Evolutionary conservation across 2,797 vertebrate species (phyloP).

Genomic region (Scolopax bukidnonensis): DNA sequence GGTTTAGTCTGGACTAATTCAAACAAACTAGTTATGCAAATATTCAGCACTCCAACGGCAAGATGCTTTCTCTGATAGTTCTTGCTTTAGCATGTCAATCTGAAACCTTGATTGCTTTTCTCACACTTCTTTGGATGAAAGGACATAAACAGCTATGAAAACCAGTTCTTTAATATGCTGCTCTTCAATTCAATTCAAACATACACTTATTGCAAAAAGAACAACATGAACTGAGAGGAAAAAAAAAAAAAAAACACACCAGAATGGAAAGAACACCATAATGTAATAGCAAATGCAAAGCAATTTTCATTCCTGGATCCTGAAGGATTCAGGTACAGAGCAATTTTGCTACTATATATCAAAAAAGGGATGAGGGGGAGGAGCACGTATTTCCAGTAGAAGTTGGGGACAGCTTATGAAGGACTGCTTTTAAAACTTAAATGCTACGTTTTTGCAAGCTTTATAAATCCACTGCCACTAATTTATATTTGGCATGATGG

Average conservation of each 20-base stretch:
- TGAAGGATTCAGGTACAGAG: slow-evolving; percentile 6
- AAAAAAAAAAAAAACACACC: not conserved
- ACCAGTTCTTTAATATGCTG: slow-evolving; percentile 65
- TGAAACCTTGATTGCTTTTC: slow-evolving; percentile 67
- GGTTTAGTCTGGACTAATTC: slow-evolving; percentile 82
- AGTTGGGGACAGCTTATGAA: not conserved
- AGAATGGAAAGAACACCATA: slow-evolving; percentile 2
- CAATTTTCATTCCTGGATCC: slow-evolving; percentile 45
- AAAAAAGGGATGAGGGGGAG: slow-evolving; percentile 6
- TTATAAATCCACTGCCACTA: not conserved
- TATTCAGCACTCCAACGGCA: slow-evolving; percentile 74
- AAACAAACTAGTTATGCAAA: slow-evolving; percentile 79
- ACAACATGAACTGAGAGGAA: slow-evolving; percentile 28
- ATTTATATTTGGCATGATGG: not conserved
- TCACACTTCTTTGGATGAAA: slow-evolving; percentile 71
- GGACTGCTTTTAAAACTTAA: slow-evolving; percentile 10
- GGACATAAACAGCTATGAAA: slow-evolving; percentile 74
- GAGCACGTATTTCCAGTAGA: not conserved
- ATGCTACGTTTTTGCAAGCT: slow-evolving; percentile 1
- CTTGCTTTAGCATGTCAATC: slow-evolving; percentile 60
- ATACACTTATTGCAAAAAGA: slow-evolving; percentile 59
- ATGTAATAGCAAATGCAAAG: slow-evolving; percentile 53
- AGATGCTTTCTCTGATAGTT: slow-evolving; percentile 55
- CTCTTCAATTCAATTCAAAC: slow-evolving; percentile 66
- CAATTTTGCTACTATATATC: slow-evolving; percentile 31